Evolutionary conservation across 1,140 invertebrate species (phyloP), one percentile per base, ranked within the genome.

Genomic region (Drosophila bocqueti): DNA sequence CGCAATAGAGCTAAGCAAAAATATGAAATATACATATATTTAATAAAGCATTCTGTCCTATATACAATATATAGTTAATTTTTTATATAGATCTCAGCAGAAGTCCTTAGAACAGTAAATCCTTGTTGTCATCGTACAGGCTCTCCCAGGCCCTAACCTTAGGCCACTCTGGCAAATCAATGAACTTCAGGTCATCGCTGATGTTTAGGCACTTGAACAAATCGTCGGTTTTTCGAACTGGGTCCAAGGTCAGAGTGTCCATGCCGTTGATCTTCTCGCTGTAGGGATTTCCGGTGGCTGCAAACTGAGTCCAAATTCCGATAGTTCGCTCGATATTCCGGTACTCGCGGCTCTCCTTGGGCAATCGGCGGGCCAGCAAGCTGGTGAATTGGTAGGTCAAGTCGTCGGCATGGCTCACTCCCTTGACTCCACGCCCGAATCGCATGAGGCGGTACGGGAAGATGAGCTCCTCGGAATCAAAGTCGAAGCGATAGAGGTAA

Each of bases 401-500:
- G 54, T 96, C 96, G 67, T 96, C 96, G 1, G 93, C 94, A 84
- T 96, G 96, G 73, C 93, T 94, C 1, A 94, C 94, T 24, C 92
- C 92, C 57, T 90, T 91, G 0, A 92, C 79, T 5, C 90, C 91
- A 46, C 87, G 91, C 1, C 92, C 92, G n/a, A 76, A 72, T 4
- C 92, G 91, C 81, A 94, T 93, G 6, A 94, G 59, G 29, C 92
- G 76, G 42, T 82, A 89, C 0, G 91, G 89, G 52, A 77, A 85
- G 34, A 91, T 73, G 0, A 86, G 11, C n/a, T 82, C 76, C 50
- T 92, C 84, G 18, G 93, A 91, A 55, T 93, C 92, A 29, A 94
- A 89, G 57, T 93, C 92, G 62, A 93, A 93, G 42, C 93, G 86
- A 72, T 94, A 94, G 6, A 94, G 82, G 76, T 91, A 94, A 7